Evolutionary conservation across 2,797 vertebrate species (phyloP).

Genomic region (Pangasius krempfi): DNA sequence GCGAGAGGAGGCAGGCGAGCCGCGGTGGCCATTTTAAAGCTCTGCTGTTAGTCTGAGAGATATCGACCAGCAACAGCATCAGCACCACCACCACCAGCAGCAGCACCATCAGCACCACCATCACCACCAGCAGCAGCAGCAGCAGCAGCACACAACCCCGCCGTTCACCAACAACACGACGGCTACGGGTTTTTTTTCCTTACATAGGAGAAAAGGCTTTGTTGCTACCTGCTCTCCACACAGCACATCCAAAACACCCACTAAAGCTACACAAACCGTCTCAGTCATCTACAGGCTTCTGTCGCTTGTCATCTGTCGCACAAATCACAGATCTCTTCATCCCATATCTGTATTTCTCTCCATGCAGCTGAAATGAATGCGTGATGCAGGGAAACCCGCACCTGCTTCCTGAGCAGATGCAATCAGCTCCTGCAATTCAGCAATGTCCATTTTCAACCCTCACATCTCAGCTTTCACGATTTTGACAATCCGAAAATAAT

Average conservation of each 20-base stretch:
- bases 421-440: not conserved
- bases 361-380: slow-evolving; percentile 24
- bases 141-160: not conserved
- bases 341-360: slow-evolving; percentile 6
- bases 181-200: not conserved
- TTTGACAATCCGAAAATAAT: slow-evolving; percentile 1
- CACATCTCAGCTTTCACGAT: not conserved
- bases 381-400: slow-evolving; percentile 29
- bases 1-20: slow-evolving; percentile 43
- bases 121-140: not conserved
- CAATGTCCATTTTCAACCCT: not conserved
- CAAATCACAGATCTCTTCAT: not conserved
- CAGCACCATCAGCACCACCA: not conserved
- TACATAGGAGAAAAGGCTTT: not conserved
- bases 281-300: not conserved
- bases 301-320: slow-evolving; percentile 3
- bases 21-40: slow-evolving; percentile 39
- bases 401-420: slow-evolving; percentile 21
- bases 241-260: not conserved
- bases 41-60: slow-evolving; percentile 25
- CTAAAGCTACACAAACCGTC: not conserved
- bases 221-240: not conserved
- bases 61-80: slow-evolving; percentile 21
- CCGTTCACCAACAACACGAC: slow-evolving; percentile 7
- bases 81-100: not conserved